phyloP scores from a whole-genome alignment of 2,888 invertebrate genomes.

The Andrena minutula region DNA sequence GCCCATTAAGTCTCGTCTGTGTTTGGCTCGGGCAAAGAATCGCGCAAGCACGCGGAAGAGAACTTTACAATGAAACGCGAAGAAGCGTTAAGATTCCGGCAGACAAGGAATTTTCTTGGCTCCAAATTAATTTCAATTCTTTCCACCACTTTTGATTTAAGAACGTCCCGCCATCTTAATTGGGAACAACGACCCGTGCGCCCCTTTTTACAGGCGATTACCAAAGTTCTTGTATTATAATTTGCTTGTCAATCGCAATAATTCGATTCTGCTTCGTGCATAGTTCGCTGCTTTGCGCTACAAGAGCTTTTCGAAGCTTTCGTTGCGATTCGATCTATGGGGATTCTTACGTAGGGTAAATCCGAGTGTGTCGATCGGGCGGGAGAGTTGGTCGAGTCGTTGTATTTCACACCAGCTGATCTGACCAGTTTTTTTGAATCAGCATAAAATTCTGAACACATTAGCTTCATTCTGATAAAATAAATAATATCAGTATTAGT shows the following conservation, averaged over 20 bases:
- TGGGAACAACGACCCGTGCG: slow-evolving; percentile 2
- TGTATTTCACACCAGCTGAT: no score
- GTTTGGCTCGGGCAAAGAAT: slow-evolving; percentile 41
- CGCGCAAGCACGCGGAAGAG: background rate
- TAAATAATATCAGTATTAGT: no score
- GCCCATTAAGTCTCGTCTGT: slow-evolving; percentile 46
- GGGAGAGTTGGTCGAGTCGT: no score
- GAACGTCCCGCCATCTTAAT: slow-evolving; percentile 12
- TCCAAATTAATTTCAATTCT: slow-evolving; percentile 8
- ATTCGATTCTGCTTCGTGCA: background rate
- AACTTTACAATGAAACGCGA: slow-evolving; percentile 22
- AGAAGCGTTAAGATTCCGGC: background rate
- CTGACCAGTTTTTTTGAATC: no score
- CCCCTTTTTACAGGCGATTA: background rate
- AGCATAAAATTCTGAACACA: no score
- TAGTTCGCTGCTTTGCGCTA: no score
- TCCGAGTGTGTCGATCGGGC: no score
- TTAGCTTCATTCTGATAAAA: no score
- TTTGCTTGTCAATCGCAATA: background rate
- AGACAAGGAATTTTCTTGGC: background rate
- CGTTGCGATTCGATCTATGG: no score
- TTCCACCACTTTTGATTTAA: background rate
- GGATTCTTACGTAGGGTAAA: no score
- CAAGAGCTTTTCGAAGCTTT: no score
- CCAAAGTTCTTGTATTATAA: slow-evolving; percentile 7